Evolutionary conservation across 1,140 invertebrate genomes (phyloP), one percentile per base, ranked within the genome.

Genomic region (Paraescarpia echinospica): DNA sequence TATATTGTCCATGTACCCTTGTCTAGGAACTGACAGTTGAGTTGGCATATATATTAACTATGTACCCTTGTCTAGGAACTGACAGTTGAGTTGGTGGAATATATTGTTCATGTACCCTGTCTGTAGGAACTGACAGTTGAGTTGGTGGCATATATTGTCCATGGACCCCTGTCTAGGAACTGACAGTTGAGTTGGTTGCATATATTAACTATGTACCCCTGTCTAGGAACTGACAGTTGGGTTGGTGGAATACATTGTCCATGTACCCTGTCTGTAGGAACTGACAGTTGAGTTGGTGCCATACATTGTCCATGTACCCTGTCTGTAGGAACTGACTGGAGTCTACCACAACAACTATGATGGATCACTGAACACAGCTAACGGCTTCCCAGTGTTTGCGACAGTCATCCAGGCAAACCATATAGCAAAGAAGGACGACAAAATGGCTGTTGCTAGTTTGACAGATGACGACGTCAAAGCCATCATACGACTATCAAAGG

Each of bases 261-360:
- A 18, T 27, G 12, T 27, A 31, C 14, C 18, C 18, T 77, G 59
- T 77, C 59, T 77, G 59, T 77, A 77, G 14, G 8, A 0, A 51
- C 48, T 18, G 8, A 51, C 8, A 51, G 48, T 18, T 51, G 48
- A 51, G 48, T 51, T 8, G 0, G 48, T 51, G 18, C 0, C 41
- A 22, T 92, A 93, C 91, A 89, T 92, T 92, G 95, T 95, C 27
- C 48, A 18, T 18, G 48, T 51, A 8, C 48, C 0, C 48, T 51
- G n/a, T 51, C 8, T 51, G 18, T 94, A 97, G 96, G 97, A 97
- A 95, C 93, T 97, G 31, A 97, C 97, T n/a, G 99, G 98, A 18
- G 98, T 99, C 91, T 99, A 99, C 95, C 99, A 98, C 2, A 99
- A 99, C 95, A 99, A 98, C 95, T 99, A 99, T 95, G 99, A 99